Conservation (phyloP, 2,888 invertebrate genomes). For the Euplagia quadripunctaria region DNA sequence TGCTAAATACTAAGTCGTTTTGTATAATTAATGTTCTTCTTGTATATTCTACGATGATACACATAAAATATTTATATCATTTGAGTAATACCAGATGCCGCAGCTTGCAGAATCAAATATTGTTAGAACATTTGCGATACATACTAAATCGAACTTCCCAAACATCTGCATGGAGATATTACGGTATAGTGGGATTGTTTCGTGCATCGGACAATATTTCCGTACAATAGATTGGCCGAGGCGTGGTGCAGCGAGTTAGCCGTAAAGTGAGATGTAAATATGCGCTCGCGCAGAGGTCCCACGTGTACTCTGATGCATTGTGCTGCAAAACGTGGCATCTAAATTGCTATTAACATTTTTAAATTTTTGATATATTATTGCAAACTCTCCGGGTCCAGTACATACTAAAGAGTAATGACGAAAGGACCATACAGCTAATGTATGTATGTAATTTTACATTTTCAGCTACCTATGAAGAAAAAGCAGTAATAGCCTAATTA, state of each 20-base stretch:
- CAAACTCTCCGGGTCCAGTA: not conserved
- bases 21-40: constrained; percentile 24
- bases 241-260: constrained; percentile 72
- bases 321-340: constrained; percentile 29
- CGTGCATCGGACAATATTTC: constrained; percentile 79
- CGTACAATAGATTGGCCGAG: constrained; percentile 78
- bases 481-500: not conserved
- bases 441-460: not conserved
- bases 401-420: not conserved
- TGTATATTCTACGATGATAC: constrained; percentile 23
- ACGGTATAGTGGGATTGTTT: constrained; percentile 81
- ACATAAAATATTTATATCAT: constrained; percentile 32
- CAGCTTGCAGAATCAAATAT: constrained; percentile 42
- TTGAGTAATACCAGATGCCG: constrained; percentile 20
- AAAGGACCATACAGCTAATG: not conserved
- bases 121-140: constrained; percentile 44
- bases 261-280: constrained; percentile 73
- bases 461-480: not conserved
- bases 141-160: constrained; percentile 62
- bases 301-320: constrained; percentile 41
- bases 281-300: constrained; percentile 64
- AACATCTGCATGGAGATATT: constrained; percentile 82
- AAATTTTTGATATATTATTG: constrained; percentile 13
- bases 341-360: constrained; percentile 20
- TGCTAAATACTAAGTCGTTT: constrained; percentile 21